Evolutionary conservation across 2,797 vertebrate species (phyloP).

Genomic region (Prionace glauca): DNA sequence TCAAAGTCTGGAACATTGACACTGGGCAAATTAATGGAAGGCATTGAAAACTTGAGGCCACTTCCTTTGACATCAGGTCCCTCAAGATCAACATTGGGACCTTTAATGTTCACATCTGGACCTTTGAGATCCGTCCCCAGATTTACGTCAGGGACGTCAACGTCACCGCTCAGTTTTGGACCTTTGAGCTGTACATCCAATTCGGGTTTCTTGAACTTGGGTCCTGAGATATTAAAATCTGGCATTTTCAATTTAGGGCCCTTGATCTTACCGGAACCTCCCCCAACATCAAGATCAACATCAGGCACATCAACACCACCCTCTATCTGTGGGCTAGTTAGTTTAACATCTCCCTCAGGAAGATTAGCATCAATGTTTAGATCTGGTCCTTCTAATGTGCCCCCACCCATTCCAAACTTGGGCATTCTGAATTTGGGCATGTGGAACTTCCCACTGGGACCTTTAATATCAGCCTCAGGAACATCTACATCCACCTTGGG

Average conservation of each 20-base stretch:
- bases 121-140: background rate
- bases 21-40: background rate
- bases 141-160: conserved; percentile 32
- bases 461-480: too few relatives aligned
- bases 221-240: conserved; percentile 48
- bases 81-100: background rate
- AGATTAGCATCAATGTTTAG: too few relatives aligned
- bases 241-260: conserved; percentile 39
- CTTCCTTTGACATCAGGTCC: background rate
- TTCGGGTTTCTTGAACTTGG: conserved; percentile 46
- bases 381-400: too few relatives aligned
- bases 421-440: too few relatives aligned
- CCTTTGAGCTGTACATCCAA: conserved; percentile 42
- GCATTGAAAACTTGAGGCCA: background rate
- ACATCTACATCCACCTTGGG: too few relatives aligned
- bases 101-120: background rate
- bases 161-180: conserved; percentile 43
- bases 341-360: too few relatives aligned
- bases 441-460: too few relatives aligned
- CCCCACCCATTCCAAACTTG: too few relatives aligned
- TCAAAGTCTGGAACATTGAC: background rate
- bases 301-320: too few relatives aligned
- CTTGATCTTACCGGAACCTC: conserved; percentile 38
- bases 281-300: conserved; percentile 41
- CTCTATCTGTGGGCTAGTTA: too few relatives aligned